A percentile compares a stretch with the other conserved stretches of the same genome.
phyloP scores from a whole-genome alignment of 2,797 vertebrate genomes.

The Setipinna tenuifilis region DNA sequence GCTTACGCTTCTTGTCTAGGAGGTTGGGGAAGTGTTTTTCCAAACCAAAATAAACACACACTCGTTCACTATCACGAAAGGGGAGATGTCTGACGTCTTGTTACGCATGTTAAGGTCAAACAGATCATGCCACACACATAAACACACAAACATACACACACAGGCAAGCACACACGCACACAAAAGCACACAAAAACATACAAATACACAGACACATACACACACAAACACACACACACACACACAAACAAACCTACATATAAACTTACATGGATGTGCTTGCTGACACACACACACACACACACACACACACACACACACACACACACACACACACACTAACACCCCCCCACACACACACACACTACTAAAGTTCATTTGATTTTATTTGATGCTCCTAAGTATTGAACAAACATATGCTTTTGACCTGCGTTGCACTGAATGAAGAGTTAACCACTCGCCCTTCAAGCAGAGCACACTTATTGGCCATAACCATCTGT shows the following conservation, averaged over 20 bases:
- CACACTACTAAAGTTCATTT: not conserved
- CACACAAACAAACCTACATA: not conserved
- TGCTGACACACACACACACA: not conserved
- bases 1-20: conserved; percentile 3
- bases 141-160: not conserved
- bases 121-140: conserved; percentile 30
- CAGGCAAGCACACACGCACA: not conserved
- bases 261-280: not conserved
- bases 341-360: too few relatives aligned
- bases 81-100: conserved; percentile 23
- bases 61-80: not conserved
- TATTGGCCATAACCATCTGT: not conserved
- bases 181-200: not conserved
- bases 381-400: not conserved
- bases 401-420: not conserved
- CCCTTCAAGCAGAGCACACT: not conserved
- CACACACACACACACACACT: not conserved
- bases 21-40: conserved; percentile 26
- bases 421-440: not conserved
- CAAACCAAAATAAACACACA: conserved; percentile 30
- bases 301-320: not conserved
- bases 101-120: conserved; percentile 18
- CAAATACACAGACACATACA: not conserved
- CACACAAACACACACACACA: conserved; percentile 17
- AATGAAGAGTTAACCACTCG: not conserved